Conservation (phyloP, 2,113 vertebrate genomes). For the Myiozetetes cayanensis region DNA sequence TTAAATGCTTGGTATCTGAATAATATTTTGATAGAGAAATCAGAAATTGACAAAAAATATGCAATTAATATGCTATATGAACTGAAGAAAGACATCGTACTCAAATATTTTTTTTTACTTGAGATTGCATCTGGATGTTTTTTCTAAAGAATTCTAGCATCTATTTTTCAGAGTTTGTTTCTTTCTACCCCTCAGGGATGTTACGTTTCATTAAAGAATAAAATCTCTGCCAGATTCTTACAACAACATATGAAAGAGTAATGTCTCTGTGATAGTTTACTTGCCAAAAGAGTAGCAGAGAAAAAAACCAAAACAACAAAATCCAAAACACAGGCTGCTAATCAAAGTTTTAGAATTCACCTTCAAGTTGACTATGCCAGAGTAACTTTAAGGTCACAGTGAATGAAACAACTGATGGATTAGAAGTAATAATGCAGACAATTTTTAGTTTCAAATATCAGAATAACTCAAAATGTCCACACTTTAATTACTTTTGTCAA, state of each 20-base stretch:
- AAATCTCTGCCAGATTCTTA: neutral
- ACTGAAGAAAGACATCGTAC: neutral
- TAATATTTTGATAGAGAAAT: neutral
- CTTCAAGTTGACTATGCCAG: slow-evolving; percentile 37
- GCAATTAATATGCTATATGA: neutral
- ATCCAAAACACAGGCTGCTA: neutral
- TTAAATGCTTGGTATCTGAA: neutral
- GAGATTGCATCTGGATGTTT: neutral
- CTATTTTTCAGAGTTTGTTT: neutral
- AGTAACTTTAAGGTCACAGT: slow-evolving; percentile 64
- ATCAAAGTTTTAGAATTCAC: slow-evolving; percentile 33
- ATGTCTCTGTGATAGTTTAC: neutral
- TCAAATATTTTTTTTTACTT: neutral
- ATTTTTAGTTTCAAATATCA: slow-evolving; percentile 57
- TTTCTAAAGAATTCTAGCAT: neutral
- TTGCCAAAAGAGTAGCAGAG: neutral
- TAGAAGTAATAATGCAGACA: slow-evolving; percentile 8
- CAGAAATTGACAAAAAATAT: neutral
- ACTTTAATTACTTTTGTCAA: slow-evolving; percentile 70
- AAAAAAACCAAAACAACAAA: neutral
- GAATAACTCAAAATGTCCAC: slow-evolving; percentile 68
- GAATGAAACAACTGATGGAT: slow-evolving; percentile 57
- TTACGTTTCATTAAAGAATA: neutral
- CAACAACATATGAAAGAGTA: neutral
- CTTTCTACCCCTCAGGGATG: neutral